Evolutionary conservation across 2,797 vertebrate species (phyloP).

Genomic region (Chloroceryle inda): DNA sequence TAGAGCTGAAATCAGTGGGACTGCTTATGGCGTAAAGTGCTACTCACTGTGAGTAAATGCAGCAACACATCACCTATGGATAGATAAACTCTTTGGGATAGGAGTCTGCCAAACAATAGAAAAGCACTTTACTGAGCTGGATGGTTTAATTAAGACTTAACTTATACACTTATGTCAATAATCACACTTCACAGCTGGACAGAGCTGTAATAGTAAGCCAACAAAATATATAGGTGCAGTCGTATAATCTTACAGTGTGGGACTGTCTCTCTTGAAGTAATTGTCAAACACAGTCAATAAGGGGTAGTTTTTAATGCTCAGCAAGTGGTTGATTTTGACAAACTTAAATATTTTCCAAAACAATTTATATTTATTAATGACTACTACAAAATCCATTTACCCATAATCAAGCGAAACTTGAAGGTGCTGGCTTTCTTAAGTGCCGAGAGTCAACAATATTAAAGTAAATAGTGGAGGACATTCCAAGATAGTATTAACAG

Average conservation of each 20-base stretch:
- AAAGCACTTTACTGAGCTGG: not conserved
- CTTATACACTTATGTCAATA: not conserved
- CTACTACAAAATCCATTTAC: conserved; percentile 79
- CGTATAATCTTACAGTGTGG: conserved; percentile 17
- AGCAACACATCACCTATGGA: not conserved
- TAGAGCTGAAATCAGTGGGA: not conserved
- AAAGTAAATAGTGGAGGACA: conserved; percentile 84
- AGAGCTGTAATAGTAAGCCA: conserved; percentile 11
- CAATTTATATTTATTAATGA: conserved; percentile 68
- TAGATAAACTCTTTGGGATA: not conserved
- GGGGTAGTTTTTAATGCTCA: not conserved
- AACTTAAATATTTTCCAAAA: conserved; percentile 75
- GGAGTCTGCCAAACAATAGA: not conserved
- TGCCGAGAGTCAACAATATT: conserved; percentile 82
- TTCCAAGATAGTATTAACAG: conserved; percentile 86
- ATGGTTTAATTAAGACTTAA: conserved; percentile 17
- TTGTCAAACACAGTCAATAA: not conserved
- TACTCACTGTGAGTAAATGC: not conserved
- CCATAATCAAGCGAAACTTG: conserved; percentile 59
- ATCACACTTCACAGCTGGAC: not conserved
- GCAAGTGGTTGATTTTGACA: conserved; percentile 53
- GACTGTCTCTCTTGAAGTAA: conserved; percentile 28
- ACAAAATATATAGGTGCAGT: conserved; percentile 40
- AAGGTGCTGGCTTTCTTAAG: conserved; percentile 77
- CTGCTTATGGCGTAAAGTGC: not conserved